Evolutionary conservation across 2,888 invertebrate species (phyloP).

Genomic region (Anthophora plumipes): DNA sequence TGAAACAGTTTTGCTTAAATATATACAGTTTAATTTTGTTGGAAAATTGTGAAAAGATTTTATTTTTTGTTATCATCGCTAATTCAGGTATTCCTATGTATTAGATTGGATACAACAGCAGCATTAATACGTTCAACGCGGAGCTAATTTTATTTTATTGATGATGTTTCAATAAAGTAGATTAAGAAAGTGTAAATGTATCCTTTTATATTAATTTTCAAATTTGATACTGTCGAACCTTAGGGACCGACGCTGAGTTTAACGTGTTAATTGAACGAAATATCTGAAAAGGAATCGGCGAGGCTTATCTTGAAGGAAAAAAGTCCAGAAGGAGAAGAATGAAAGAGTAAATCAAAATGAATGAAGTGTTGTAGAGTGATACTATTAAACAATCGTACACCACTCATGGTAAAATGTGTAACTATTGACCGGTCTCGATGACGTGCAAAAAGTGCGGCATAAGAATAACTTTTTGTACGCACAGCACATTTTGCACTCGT

Average conservation of each 20-base stretch:
- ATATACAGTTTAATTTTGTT: background rate
- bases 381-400: constrained; percentile 45
- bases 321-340: constrained; percentile 4
- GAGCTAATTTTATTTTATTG: too few species aligned
- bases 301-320: background rate
- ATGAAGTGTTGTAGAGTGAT: constrained; percentile 36
- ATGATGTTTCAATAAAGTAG: too few species aligned
- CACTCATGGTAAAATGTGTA: constrained; percentile 19
- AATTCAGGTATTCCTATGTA: background rate
- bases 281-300: too few species aligned
- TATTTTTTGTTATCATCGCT: too few species aligned
- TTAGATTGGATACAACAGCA: background rate
- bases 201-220: too few species aligned
- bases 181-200: too few species aligned
- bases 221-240: too few species aligned
- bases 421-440: constrained; percentile 3
- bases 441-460: constrained; percentile 69
- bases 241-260: too few species aligned
- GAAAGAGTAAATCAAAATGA: background rate
- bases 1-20: too few species aligned
- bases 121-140: too few species aligned
- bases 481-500: constrained; percentile 60
- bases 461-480: constrained; percentile 71
- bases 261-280: too few species aligned
- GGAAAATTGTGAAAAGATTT: background rate